Evolutionary conservation across 2,888 invertebrate species (phyloP).

Genomic region (Thymelicus sylvestris): DNA sequence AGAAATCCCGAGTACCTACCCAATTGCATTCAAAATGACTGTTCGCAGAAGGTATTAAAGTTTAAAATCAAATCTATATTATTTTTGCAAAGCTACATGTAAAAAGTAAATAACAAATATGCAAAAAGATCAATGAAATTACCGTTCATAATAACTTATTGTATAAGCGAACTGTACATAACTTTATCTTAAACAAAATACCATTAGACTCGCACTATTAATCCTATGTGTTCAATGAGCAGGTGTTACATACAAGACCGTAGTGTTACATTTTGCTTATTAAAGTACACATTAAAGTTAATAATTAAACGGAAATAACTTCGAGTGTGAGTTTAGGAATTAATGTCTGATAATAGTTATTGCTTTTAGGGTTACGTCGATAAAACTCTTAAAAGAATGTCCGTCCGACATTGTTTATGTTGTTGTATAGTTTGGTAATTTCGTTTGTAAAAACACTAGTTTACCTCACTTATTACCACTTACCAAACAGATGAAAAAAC

Average conservation of each 20-base stretch:
- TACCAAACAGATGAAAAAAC: too few species aligned
- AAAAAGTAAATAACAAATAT: not conserved
- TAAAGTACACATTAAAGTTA: constrained; percentile 17
- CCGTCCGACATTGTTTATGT: too few species aligned
- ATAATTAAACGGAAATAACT: constrained; percentile 27
- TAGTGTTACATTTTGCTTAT: constrained; percentile 20
- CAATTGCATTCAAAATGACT: too few species aligned
- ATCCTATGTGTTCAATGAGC: constrained; percentile 2
- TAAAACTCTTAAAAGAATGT: too few species aligned
- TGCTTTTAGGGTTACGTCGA: not conserved
- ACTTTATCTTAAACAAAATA: constrained; percentile 22
- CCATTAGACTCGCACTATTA: constrained; percentile 17
- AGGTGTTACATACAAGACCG: constrained; percentile 14
- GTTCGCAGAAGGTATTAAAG: too few species aligned
- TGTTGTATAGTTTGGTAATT: too few species aligned
- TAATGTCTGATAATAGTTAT: constrained; percentile 12
- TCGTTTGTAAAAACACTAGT: too few species aligned
- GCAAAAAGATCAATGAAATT: not conserved
- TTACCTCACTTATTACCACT: too few species aligned
- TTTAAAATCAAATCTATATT: too few species aligned
- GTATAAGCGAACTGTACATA: not conserved
- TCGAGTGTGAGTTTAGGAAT: constrained; percentile 20
- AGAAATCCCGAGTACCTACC: too few species aligned
- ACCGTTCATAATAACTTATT: not conserved
- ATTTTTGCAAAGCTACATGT: too few species aligned